Evolutionary conservation across 2,797 vertebrate species (phyloP), one percentile per base, ranked within the genome.

Genomic region (Tragopan temminckii): DNA sequence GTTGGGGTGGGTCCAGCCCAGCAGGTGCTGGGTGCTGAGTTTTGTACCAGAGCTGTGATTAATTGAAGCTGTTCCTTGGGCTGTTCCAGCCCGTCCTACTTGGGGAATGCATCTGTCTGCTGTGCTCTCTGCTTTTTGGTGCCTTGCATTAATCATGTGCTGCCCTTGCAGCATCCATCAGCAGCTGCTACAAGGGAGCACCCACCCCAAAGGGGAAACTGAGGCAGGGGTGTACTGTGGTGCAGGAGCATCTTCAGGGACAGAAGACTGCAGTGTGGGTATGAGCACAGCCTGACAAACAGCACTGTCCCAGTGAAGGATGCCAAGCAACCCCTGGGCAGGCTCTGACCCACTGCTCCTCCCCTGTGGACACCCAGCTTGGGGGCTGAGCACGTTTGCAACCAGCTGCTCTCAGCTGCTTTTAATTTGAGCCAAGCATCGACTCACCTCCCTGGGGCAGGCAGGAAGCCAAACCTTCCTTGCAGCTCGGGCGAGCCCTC

Each of bases 101-200:
- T 9, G 48, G 95, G 95, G 94, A 93, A 90, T 33, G 85, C 61
- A 11, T 93, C 95, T 90, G 7, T 74, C 88, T 71, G 89, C 85
- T 89, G 7, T 1, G 31, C 76, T 91, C 80, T 83, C 75, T 80
- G 90, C 88, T 88, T 85, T 91, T 80, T 33, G 89, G 94, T 77
- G 93, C 88, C 74, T 91, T 94, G 88, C 89, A 94, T 96, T 90
- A 96, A 95, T 95, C 94, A 91, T 43, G 78, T 0, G 3, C 82
- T 80, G 76, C 46, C 55, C 71, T 92, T 8, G 9, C 40, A 67
- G 90, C 80, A 77, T 90, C 91, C 72, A 1, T 52, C 84, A 58
- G 83, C 3, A 0, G 48, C 90, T 85, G 89, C 82, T 71, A 42
- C 2, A 18, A 36, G 46, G 62, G 7, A 66, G 21, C 52, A 16